Evolutionary conservation across 2,797 vertebrate genomes (phyloP).

Genomic region (Siniperca obscura): DNA sequence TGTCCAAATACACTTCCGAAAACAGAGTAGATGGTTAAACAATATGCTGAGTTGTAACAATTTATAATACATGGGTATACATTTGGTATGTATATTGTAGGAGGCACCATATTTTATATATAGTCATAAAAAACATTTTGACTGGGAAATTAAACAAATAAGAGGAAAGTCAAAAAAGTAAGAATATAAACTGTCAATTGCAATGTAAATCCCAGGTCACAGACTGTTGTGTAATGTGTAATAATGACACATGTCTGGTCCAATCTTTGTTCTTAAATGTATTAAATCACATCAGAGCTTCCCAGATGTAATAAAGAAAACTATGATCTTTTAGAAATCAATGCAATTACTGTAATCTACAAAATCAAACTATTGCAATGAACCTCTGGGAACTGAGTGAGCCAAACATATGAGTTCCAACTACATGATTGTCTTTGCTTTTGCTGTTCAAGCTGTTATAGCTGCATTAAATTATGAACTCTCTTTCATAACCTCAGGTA

Average conservation of each 20-base stretch:
- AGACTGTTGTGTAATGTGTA: slow-evolving; percentile 44
- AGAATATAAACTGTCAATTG: slow-evolving; percentile 12
- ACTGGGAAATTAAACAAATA: background rate
- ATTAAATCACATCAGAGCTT: slow-evolving; percentile 55
- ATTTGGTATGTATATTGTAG: background rate
- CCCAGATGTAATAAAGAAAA: slow-evolving; percentile 65
- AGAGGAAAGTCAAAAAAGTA: background rate
- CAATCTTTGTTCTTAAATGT: slow-evolving; percentile 56
- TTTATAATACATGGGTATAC: background rate
- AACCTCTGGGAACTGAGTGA: slow-evolving; percentile 70
- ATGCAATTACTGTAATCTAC: slow-evolving; percentile 77
- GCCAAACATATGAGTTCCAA: slow-evolving; percentile 61
- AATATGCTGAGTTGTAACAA: background rate
- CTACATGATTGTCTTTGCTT: slow-evolving; percentile 73
- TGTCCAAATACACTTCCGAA: background rate
- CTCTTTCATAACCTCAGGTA: slow-evolving; percentile 78
- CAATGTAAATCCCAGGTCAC: slow-evolving; percentile 31
- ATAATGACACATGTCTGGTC: slow-evolving; percentile 54
- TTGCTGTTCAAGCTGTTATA: slow-evolving; percentile 70
- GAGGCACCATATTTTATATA: background rate
- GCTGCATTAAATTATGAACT: slow-evolving; percentile 77
- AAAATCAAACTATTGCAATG: slow-evolving; percentile 62
- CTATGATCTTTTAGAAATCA: slow-evolving; percentile 71
- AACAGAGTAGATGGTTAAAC: background rate
- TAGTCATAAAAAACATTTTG: background rate